phyloP scores from a whole-genome alignment of 2,797 vertebrate species.

The Cossypha polioptera region DNA sequence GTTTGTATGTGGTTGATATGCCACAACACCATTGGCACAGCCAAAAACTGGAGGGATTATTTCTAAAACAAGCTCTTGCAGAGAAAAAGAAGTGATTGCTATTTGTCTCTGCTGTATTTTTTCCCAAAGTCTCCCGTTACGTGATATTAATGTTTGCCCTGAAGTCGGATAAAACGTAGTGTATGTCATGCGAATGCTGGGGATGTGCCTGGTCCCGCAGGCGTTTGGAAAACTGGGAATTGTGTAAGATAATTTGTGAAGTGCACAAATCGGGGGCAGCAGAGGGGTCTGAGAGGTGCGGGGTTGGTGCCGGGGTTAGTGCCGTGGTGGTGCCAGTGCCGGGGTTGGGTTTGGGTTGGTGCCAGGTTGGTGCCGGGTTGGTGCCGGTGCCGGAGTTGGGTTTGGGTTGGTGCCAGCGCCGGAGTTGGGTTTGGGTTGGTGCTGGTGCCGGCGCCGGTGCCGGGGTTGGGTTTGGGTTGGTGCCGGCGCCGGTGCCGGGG shows the following conservation, averaged over 20 bases:
- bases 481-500: no score
- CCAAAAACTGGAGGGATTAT: neutral
- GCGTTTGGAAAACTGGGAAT: fast-evolving
- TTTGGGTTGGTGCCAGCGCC: no score
- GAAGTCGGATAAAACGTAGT: neutral
- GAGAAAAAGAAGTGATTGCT: neutral
- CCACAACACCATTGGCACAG: neutral
- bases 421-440: no score
- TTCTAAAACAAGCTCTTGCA: neutral
- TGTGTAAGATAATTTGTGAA: fast-evolving
- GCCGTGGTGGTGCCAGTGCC: no score
- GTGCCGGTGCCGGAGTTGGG: no score
- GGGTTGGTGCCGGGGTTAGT: no score
- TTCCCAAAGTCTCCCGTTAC: neutral
- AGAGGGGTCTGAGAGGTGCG: neutral
- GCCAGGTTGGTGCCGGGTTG: no score
- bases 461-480: no score
- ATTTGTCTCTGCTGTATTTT: neutral
- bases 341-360: no score
- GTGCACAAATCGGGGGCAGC: fast-evolving
- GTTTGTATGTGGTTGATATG: neutral
- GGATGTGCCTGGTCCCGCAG: fast-evolving
- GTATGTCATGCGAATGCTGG: no score
- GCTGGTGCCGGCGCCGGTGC: no score
- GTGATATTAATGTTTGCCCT: no score